Conservation (phyloP, 37 sponge, comb jelly and placozoan species). For the Mnemiopsis leidyi region DNA sequence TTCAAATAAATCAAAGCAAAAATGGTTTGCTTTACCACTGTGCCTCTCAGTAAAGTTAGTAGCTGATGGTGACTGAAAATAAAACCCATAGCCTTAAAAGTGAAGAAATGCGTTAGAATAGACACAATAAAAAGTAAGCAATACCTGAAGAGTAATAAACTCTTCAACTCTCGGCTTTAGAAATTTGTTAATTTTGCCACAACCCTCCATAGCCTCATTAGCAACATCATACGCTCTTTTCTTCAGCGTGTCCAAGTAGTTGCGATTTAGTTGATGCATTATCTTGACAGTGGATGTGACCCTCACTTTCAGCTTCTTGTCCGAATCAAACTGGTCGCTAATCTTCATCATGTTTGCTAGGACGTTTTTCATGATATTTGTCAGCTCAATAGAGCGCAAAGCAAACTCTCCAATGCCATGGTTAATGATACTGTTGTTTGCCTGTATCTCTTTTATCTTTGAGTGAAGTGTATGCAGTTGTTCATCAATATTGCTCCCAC, state of each 20-base stretch:
- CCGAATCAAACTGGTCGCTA: constrained; percentile 2
- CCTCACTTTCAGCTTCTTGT: constrained; percentile 5
- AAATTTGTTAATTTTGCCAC: not conserved
- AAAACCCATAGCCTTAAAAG: too few relatives aligned
- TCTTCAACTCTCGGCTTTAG: constrained; percentile 30
- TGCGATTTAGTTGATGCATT: constrained; percentile 38
- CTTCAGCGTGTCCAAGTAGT: constrained; percentile 44
- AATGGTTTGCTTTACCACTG: too few relatives aligned
- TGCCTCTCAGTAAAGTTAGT: too few relatives aligned
- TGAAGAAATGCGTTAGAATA: too few relatives aligned
- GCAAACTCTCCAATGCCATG: not conserved
- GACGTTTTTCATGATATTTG: not conserved
- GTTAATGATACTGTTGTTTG: not conserved
- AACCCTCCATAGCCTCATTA: not conserved
- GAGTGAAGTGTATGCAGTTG: constrained; percentile 23
- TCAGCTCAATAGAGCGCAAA: not conserved
- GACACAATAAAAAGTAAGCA: not conserved
- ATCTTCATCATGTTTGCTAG: not conserved
- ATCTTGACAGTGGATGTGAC: not conserved
- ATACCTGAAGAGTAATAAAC: constrained; percentile 42
- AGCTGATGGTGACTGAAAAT: too few relatives aligned
- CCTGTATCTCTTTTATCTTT: constrained; percentile 38
- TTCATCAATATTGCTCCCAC: constrained; percentile 26
- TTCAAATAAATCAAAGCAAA: too few relatives aligned
- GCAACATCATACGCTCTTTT: constrained; percentile 40